A percentile compares a stretch with the other conserved stretches of the same genome.
Conservation (phyloP, 2,113 vertebrate species). For the Cryptotis parvus region DNA sequence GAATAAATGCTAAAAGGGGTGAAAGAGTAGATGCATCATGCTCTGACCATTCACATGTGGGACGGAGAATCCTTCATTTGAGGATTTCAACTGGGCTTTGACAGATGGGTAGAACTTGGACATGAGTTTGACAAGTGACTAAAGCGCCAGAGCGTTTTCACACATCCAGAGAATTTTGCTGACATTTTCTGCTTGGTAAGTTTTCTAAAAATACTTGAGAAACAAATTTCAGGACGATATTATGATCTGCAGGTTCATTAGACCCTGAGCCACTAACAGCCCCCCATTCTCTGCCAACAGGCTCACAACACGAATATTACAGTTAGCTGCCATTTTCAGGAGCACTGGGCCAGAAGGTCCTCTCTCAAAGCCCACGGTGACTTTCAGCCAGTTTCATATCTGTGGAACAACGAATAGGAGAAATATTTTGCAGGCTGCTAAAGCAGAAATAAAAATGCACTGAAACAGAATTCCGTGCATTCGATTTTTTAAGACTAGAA, state of each 20-base stretch:
- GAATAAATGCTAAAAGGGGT: slow-evolving; percentile 46
- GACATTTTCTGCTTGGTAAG: slow-evolving; percentile 76
- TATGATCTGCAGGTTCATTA: slow-evolving; percentile 53
- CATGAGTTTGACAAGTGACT: slow-evolving; percentile 76
- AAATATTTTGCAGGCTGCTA: too few species aligned
- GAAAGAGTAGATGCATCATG: background rate
- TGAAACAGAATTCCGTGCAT: too few species aligned
- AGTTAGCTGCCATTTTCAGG: background rate
- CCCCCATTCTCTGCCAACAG: background rate
- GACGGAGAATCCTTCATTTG: slow-evolving; percentile 35
- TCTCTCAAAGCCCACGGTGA: background rate
- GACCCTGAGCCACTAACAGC: slow-evolving; percentile 37
- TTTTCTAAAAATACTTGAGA: slow-evolving; percentile 74
- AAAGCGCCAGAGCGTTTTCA: slow-evolving; percentile 70
- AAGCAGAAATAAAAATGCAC: too few species aligned
- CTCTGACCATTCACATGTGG: slow-evolving; percentile 42
- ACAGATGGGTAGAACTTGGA: slow-evolving; percentile 73
- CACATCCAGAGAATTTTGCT: slow-evolving; percentile 68
- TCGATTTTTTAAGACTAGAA: too few species aligned
- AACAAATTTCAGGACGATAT: slow-evolving; percentile 62
- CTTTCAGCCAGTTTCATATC: too few species aligned
- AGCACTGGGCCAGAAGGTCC: background rate
- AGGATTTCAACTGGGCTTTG: slow-evolving; percentile 52
- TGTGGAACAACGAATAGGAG: too few species aligned
- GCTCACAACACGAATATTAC: background rate